Conservation (phyloP, 1,140 invertebrate genomes). For the Conus ventricosus region DNA sequence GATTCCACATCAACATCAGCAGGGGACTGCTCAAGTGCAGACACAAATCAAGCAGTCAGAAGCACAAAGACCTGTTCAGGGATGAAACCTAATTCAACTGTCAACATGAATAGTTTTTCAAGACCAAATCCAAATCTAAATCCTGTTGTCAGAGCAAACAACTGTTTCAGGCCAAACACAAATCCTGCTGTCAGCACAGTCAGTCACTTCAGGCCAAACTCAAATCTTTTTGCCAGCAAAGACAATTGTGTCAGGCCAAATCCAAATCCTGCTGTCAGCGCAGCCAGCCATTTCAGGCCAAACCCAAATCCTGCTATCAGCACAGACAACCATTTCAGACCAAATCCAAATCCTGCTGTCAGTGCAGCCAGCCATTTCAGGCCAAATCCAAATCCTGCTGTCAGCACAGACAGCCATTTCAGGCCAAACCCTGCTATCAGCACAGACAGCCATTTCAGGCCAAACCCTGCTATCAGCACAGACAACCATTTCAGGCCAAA, state of each 20-base stretch:
- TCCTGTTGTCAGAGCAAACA: no score
- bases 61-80: no score
- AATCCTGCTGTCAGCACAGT: neutral
- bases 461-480: neutral
- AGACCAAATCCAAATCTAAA: neutral
- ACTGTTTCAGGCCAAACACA: no score
- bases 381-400: neutral
- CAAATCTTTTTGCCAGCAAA: neutral
- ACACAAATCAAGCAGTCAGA: neutral
- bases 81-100: neutral
- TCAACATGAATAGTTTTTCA: neutral
- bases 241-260: no score
- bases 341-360: neutral
- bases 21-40: neutral
- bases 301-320: no score
- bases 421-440: neutral
- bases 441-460: neutral
- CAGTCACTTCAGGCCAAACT: neutral
- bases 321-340: no score
- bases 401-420: neutral
- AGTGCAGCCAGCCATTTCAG: neutral
- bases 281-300: neutral
- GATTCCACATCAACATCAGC: neutral
- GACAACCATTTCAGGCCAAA: neutral
- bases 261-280: neutral